These are phyloP conservation scores for Pelochelys cantorii DNA, from an alignment of 2,797 vertebrate species.

Conservation along the genomic window DNA sequence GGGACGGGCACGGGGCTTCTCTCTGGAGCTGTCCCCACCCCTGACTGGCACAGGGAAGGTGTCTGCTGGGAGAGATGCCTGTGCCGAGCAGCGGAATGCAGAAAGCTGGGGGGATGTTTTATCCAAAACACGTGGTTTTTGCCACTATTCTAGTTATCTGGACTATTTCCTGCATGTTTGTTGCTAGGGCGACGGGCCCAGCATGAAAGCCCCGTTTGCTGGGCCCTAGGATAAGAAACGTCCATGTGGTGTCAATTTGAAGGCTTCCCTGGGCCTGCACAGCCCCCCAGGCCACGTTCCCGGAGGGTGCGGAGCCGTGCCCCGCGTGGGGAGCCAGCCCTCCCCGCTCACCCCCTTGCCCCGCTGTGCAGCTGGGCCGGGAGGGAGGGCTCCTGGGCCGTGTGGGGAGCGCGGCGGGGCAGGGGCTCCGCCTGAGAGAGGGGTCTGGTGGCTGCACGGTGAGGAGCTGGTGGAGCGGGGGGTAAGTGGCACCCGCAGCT, in stretches of 20 bases:
- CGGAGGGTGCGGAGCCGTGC: neutral
- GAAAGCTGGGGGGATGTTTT: conserved; percentile 59
- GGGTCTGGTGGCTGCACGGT: conserved; percentile 44
- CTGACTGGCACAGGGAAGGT: conserved; percentile 27
- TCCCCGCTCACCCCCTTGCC: conserved; percentile 32
- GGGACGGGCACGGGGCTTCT: neutral
- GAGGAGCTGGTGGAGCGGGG: neutral
- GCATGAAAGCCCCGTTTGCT: conserved; percentile 78
- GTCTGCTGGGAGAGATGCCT: conserved; percentile 50
- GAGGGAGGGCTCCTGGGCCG: conserved; percentile 49
- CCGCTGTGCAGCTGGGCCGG: conserved; percentile 11
- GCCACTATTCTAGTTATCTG: conserved; percentile 82
- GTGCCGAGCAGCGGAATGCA: conserved; percentile 25
- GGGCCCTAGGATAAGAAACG: conserved; percentile 71
- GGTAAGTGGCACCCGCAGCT: conserved; percentile 40
- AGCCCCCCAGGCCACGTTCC: neutral
- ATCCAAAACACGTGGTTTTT: conserved; percentile 84
- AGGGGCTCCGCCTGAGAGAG: conserved; percentile 53
- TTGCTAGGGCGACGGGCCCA: conserved; percentile 79
- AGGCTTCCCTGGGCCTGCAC: conserved; percentile 25
- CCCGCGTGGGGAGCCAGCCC: conserved; percentile 47
- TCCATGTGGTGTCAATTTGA: conserved; percentile 84
- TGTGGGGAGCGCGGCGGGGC: conserved; percentile 36
- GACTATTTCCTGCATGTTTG: conserved; percentile 84
- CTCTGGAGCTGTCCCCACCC: neutral